phyloP scores from a whole-genome alignment of 1,140 invertebrate species.

The Aphidius gifuensis region DNA sequence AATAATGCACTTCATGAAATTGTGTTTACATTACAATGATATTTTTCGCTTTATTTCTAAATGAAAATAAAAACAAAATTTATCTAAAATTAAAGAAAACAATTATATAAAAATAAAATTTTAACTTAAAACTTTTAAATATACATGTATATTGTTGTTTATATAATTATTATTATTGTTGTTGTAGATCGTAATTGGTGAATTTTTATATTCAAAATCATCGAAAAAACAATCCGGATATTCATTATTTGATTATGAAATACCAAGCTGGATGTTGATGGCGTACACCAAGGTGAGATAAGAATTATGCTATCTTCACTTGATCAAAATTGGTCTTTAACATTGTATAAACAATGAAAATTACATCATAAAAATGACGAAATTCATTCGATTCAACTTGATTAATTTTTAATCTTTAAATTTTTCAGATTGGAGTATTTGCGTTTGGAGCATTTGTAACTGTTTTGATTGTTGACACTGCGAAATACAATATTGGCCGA shows the following conservation, averaged over 20 bases:
- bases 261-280: conserved; percentile 69
- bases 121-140: too few species aligned
- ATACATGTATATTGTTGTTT: too few species aligned
- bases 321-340: background rate
- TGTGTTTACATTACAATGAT: too few species aligned
- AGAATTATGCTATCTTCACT: background rate
- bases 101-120: too few species aligned
- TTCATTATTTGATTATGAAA: conserved; percentile 56
- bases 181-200: conserved; percentile 62
- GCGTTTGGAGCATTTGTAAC: conserved; percentile 81
- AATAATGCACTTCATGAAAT: too few species aligned
- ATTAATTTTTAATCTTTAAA: background rate
- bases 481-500: conserved; percentile 88
- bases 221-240: conserved; percentile 46
- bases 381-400: background rate
- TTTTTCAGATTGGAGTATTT: conserved; percentile 67
- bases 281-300: conserved; percentile 60
- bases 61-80: too few species aligned
- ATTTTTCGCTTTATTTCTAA: too few species aligned
- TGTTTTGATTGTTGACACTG: conserved; percentile 82
- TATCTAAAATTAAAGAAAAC: too few species aligned
- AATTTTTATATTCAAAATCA: conserved; percentile 58
- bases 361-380: too few species aligned
- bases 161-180: too few species aligned
- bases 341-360: too few species aligned